Percentiles rank a stretch among this genome's conserved stretches.
Conservation (phyloP, 2,888 invertebrate genomes). For the Agrotis ipsilon region DNA sequence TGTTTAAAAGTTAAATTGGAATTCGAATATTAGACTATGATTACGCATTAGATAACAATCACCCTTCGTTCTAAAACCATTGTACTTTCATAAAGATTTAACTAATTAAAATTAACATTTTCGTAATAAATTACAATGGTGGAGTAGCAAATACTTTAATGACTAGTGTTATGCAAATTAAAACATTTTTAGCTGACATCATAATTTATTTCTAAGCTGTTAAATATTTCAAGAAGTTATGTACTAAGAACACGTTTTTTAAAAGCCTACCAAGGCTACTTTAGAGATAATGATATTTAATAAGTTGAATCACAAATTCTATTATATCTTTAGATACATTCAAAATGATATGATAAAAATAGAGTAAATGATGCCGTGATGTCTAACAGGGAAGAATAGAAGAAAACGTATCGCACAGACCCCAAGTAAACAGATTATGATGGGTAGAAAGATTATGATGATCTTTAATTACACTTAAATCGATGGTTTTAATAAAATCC, state of each 20-base stretch:
- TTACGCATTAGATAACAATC: neutral
- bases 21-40: neutral
- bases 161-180: constrained; percentile 43
- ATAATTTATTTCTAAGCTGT: neutral
- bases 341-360: no score
- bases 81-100: constrained; percentile 1
- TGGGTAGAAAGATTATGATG: no score
- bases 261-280: no score
- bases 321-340: no score
- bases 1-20: neutral
- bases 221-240: neutral
- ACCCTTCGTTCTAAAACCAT: neutral
- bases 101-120: constrained; percentile 1
- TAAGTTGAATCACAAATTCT: no score
- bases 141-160: constrained; percentile 25
- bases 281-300: no score
- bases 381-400: no score
- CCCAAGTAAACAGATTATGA: no score
- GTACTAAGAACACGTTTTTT: neutral
- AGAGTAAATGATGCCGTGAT: no score
- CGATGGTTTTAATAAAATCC: neutral
- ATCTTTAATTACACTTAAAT: no score
- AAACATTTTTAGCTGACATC: constrained; percentile 7
- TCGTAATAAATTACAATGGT: constrained; percentile 7
- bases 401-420: no score